Base-by-base conservation (phyloP, 1,140 invertebrate genomes). In the Nomia melanderi region DNA sequence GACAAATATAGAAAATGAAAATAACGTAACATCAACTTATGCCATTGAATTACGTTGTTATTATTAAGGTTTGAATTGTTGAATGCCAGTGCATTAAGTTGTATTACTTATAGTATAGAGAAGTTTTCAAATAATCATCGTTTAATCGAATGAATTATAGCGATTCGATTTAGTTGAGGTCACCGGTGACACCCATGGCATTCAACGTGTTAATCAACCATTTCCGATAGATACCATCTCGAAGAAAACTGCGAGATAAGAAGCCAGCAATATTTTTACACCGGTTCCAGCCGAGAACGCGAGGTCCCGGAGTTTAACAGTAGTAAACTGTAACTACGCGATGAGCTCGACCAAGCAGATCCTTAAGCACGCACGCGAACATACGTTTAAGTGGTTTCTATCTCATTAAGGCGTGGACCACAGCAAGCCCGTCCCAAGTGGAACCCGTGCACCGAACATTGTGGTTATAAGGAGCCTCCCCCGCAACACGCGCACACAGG, bases 361-460 rank as follows among this genome's bases (percentile, higher is more conserved):
- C 64, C 84, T 87, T 83, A 85, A 81, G 72, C 83, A 87, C 80
- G 72, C 81, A 86, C 80, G 80, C 72, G 80, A 83, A 64, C 25
- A 70, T 72, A 71, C 63, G 44, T 47, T 86, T 83, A 86, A 86
- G 82, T 87, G 65, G 53, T 73, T 81, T 83, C 76, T 77, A 81
- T 81, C 83, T 87, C 78, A 86, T 87, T 86, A 87, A 20, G 31
- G 56, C 56, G 72, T 81, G 54, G 41, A 47, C 59, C 44, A 60
- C 39, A n/a, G 14, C 59, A 27, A 69, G 47, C 23, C 20, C n/a
- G 33, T 23, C 41, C 6, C 12, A 71, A 77, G 31, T 77, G 33
- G 33, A 60, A 53, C 54, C 36, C 57, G 54, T 54, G 47, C 54
- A 50, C 63, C 65, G n/a, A 77, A 25, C 44, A n/a, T 4, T 25